A percentile compares a stretch with the other conserved stretches of the same genome.
phyloP scores from a whole-genome alignment of 2,888 invertebrate species.

The Pandemis heparana region DNA sequence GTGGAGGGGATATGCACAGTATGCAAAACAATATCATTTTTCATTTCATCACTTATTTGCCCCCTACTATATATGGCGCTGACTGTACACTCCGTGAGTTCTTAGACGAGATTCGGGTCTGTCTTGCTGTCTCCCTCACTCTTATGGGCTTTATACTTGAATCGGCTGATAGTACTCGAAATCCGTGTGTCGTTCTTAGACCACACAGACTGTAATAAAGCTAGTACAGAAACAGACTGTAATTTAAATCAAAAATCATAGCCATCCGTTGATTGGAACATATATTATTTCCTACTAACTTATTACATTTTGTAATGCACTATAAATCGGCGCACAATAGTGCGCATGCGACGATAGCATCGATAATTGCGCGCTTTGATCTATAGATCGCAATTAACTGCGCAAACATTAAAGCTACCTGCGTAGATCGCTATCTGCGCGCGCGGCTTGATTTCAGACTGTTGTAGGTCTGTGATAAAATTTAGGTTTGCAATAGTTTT shows the following conservation, averaged over 20 bases:
- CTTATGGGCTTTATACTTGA: no score
- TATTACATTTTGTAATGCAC: slow-evolving; percentile 44
- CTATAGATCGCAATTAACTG: slow-evolving; percentile 47
- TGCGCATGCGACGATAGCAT: slow-evolving; percentile 52
- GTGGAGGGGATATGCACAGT: no score
- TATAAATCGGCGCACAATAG: slow-evolving; percentile 52
- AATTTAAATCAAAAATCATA: neutral
- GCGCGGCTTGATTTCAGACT: slow-evolving; percentile 9
- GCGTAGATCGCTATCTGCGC: slow-evolving; percentile 23
- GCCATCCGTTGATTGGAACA: neutral
- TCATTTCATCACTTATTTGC: no score
- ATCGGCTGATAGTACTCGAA: no score
- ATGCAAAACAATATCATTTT: no score
- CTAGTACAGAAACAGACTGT: no score
- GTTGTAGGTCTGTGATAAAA: neutral
- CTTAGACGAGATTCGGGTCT: no score
- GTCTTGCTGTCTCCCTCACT: no score
- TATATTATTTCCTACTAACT: neutral
- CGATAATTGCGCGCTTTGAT: slow-evolving; percentile 52
- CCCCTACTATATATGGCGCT: no score
- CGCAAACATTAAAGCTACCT: slow-evolving; percentile 43
- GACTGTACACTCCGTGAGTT: no score
- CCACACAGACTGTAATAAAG: no score
- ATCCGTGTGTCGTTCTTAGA: neutral
- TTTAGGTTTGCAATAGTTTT: neutral